Evolutionary conservation across 2,113 vertebrate species (phyloP).

Genomic region (Sceloporus tristichus): DNA sequence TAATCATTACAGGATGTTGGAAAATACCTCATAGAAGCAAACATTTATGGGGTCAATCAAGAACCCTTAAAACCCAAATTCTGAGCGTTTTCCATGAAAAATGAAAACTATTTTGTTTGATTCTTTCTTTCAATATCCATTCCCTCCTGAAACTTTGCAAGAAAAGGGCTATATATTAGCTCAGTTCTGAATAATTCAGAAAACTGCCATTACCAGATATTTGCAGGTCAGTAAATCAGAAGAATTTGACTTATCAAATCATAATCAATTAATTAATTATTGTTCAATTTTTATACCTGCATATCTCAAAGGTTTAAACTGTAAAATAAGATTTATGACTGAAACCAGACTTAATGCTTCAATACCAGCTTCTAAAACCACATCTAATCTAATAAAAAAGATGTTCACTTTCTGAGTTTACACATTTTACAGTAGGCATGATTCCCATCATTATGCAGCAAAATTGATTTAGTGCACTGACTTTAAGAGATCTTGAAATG

Average conservation of each 20-base stretch:
- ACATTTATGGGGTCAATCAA: conserved; percentile 44
- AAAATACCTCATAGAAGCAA: conserved; percentile 63
- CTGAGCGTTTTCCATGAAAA: conserved; percentile 2
- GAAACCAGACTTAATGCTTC: not conserved
- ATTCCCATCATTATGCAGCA: not conserved
- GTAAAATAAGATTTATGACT: not conserved
- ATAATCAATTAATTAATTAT: not conserved
- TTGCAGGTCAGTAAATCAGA: not conserved
- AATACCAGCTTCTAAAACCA: not conserved
- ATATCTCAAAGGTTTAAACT: not conserved
- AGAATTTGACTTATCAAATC: not conserved
- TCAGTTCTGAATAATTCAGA: not conserved
- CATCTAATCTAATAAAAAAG: not conserved
- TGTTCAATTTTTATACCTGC: not conserved
- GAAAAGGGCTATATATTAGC: not conserved
- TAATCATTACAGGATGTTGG: conserved; percentile 67
- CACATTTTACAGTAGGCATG: not conserved
- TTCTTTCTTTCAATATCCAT: not conserved
- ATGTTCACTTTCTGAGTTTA: not conserved
- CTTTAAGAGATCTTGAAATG: not conserved
- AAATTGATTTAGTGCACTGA: not conserved
- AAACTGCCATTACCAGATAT: fast-evolving
- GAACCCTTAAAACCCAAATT: conserved; percentile 48
- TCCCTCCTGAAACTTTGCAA: too few relatives aligned
- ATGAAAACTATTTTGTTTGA: not conserved